Evolutionary conservation across 2,888 invertebrate genomes (phyloP).

Genomic region (Poecilobothrus nobilitatus): DNA sequence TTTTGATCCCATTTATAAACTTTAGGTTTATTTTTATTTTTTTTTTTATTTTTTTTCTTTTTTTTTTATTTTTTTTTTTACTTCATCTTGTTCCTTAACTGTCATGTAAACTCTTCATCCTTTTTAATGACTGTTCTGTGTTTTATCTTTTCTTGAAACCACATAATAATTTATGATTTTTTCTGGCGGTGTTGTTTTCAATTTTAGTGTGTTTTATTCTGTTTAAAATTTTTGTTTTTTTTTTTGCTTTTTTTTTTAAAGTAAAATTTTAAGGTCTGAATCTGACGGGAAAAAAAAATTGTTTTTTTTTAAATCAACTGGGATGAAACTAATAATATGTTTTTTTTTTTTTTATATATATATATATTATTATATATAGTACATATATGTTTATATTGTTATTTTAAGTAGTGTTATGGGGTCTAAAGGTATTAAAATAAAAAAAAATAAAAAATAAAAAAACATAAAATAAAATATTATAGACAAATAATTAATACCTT

Average conservation of each 20-base stretch:
- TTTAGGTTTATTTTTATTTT: too few species aligned
- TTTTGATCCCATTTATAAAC: neutral
- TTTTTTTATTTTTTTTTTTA: neutral
- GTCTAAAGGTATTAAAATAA: neutral
- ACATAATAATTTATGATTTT: neutral
- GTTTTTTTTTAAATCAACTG: neutral
- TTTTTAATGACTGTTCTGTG: slow-evolving; percentile 4
- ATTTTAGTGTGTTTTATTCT: neutral
- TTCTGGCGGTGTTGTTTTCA: neutral
- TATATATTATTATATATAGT: too few species aligned
- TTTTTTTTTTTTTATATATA: too few species aligned
- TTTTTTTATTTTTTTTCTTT: too few species aligned
- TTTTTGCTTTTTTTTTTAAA: neutral
- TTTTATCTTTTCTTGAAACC: slow-evolving; percentile 4
- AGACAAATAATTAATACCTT: neutral
- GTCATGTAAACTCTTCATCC: neutral
- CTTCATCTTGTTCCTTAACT: neutral
- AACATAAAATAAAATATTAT: slow-evolving; percentile 1
- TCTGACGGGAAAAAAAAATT: too few species aligned
- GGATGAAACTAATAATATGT: neutral
- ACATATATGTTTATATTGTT: neutral
- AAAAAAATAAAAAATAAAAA: neutral
- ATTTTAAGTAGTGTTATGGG: slow-evolving; percentile 4
- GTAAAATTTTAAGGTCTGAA: neutral
- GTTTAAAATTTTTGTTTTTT: neutral